Base-by-base conservation (phyloP, 2,797 vertebrate genomes). In the Acomys russatus region DNA sequence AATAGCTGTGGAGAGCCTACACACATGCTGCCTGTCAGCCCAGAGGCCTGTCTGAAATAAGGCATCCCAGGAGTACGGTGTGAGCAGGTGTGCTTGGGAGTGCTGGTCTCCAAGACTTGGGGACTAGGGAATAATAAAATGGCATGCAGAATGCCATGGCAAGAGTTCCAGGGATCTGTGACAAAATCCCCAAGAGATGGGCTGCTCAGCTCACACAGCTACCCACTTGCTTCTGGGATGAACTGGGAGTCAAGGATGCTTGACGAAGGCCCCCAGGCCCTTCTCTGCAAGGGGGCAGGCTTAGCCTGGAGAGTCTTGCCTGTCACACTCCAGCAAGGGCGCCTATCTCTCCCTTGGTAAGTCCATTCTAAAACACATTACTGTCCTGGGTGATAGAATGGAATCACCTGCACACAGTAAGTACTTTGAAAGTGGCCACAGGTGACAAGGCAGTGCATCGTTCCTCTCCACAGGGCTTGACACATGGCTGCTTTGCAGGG, bases 1-100 rank as follows among this genome's bases (percentile, higher is more conserved):
- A 97, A 97, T 93, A 97, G 90, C 92, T 93, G 30, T 66, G 80
- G 70, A 89, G 85, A 94, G 92, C 94, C 77, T 77, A 91, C 95
- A 95, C 66, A 51, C 11, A 44, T 3, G 3, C 64, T 22, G n/a
- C 73, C 71, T 51, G n/a, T 61, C 68, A 90, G 91, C 86, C 91
- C 88, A 79, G 89, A 73, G 74, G 68, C 64, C 87, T 7, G 5
- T 38, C 66, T 44, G 49, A 44, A 54, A 51, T 35, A 54, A 90
- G 35, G 61, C 2, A 51, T 68, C 66, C 84, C 56, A 63, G 66
- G 93, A 70, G 68, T 14, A 23, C 0, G 22, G 30, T 6, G 74
- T 64, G 56, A 88, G 85, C 88, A 70, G 77, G 25, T 33, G 33
- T 70, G 44, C 76, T 63, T 3, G n/a, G 82, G 51, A 5, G 23